phyloP scores from a whole-genome alignment of 1,140 invertebrate species.

The Macrobrachium rosenbergii region DNA sequence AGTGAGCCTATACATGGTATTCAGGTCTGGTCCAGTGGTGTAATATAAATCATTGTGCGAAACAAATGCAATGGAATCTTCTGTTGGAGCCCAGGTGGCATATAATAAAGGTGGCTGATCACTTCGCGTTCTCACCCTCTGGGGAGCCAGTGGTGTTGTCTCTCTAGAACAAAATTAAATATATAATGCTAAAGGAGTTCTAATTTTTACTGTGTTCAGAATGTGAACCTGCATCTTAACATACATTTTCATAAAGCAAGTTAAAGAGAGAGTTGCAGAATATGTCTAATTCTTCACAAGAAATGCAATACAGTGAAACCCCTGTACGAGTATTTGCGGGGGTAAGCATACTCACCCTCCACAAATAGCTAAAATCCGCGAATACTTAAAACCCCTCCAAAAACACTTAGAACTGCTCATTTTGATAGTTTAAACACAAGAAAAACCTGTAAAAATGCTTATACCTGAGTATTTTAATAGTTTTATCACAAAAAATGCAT shows the following conservation, averaged over 20 bases:
- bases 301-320: no score
- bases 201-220: neutral
- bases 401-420: no score
- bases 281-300: no score
- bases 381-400: no score
- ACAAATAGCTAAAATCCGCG: no score
- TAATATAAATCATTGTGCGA: constrained; percentile 88
- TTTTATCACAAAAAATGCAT: no score
- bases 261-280: no score
- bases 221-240: neutral
- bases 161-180: constrained; percentile 27
- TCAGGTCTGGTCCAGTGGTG: constrained; percentile 67
- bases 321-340: no score
- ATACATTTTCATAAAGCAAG: neutral
- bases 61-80: constrained; percentile 82
- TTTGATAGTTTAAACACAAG: no score
- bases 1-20: constrained; percentile 72
- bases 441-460: no score
- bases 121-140: constrained; percentile 43
- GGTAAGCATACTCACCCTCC: no score
- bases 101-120: constrained; percentile 74
- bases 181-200: neutral
- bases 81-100: constrained; percentile 79
- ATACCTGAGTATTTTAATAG: no score
- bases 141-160: constrained; percentile 55